These are phyloP conservation scores for Melanotaenia pygmaea DNA, from an alignment of 2,797 vertebrate species.

Conservation along the genomic window DNA sequence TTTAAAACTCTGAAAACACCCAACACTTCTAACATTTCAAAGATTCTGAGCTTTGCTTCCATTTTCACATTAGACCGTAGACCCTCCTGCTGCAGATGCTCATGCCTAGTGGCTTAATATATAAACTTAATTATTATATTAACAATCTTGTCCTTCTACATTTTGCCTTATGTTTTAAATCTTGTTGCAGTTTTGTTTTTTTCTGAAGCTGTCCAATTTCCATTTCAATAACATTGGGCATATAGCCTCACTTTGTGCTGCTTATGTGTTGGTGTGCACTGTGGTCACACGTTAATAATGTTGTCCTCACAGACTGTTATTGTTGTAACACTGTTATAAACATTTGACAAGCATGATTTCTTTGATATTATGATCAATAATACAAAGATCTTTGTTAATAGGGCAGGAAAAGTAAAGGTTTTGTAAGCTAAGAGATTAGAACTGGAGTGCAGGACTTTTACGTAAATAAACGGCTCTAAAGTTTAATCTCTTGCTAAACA, in stretches of 20 bases:
- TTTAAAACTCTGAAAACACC: slow-evolving; percentile 48
- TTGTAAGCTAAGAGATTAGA: neutral
- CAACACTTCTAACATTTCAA: slow-evolving; percentile 53
- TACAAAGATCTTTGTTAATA: neutral
- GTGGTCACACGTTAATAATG: neutral
- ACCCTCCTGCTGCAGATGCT: slow-evolving; percentile 21
- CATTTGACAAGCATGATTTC: neutral
- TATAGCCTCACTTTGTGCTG: slow-evolving; percentile 1
- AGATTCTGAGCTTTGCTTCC: slow-evolving; percentile 29
- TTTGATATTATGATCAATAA: neutral
- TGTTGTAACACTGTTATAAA: no score
- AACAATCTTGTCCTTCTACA: slow-evolving; percentile 20
- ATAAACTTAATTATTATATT: slow-evolving; percentile 19
- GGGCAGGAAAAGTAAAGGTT: neutral
- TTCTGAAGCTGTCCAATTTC: slow-evolving; percentile 1
- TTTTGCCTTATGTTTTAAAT: slow-evolving; percentile 65
- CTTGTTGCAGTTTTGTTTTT: slow-evolving; percentile 21
- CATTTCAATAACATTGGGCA: neutral
- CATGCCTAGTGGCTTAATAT: slow-evolving; percentile 18
- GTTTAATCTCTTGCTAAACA: neutral
- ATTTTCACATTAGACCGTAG: slow-evolving; percentile 18
- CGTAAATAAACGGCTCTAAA: neutral
- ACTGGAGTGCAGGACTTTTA: neutral
- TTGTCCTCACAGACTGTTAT: no score
- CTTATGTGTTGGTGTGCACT: neutral